Evolutionary conservation across 30 jellyfish, hydroid and myxozoan genomes (phyloP).

Genomic region (Cassiopea xamachana): DNA sequence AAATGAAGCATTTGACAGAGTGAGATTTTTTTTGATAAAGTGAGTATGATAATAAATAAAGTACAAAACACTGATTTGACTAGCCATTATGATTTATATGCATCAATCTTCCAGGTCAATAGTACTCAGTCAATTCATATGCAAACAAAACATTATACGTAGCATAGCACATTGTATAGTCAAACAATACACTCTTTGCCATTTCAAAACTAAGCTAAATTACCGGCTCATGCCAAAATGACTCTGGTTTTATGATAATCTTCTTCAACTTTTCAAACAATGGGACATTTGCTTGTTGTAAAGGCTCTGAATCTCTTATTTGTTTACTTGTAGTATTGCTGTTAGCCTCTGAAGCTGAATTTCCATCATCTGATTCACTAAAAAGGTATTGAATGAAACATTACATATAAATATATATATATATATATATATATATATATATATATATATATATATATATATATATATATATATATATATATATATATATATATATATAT

Average conservation of each 20-base stretch:
- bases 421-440: too few species aligned
- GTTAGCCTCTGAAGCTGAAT: not conserved
- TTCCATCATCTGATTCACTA: not conserved
- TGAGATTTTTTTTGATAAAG: not conserved
- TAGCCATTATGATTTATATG: too few species aligned
- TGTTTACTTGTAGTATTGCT: not conserved
- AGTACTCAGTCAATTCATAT: too few species aligned
- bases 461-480: too few species aligned
- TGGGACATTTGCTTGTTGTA: slow-evolving; percentile 19
- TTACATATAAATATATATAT: too few species aligned
- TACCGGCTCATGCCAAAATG: slow-evolving; percentile 82
- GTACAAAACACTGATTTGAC: too few species aligned
- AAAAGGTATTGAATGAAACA: not conserved
- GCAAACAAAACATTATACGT: too few species aligned
- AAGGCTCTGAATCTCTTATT: not conserved
- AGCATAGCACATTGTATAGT: too few species aligned
- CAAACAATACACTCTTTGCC: not conserved
- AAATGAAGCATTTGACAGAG: not conserved
- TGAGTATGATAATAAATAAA: too few species aligned
- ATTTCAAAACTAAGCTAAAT: not conserved
- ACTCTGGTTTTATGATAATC: slow-evolving; percentile 17
- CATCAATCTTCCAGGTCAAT: too few species aligned
- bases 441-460: too few species aligned
- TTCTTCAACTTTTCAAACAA: slow-evolving; percentile 23
- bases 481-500: too few species aligned